Conservation (phyloP, 2,888 invertebrate species). For the Gisinianus flammeolus region DNA sequence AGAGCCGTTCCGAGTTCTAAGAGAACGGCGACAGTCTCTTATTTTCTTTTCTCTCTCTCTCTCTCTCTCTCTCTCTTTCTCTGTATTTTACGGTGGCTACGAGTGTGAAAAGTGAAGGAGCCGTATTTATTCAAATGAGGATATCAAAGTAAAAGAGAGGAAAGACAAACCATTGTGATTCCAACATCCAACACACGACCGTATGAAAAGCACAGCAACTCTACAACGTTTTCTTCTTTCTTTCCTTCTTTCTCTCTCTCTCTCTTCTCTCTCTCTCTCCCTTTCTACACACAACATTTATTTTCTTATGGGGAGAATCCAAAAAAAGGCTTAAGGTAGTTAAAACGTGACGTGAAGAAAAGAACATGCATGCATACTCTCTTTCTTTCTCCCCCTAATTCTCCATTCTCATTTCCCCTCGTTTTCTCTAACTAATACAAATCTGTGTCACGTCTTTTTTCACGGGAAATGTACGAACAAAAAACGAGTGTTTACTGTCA, state of each 20-base stretch:
- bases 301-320: background rate
- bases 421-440: background rate
- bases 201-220: background rate
- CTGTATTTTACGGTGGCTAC: background rate
- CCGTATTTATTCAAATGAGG: conserved; percentile 20
- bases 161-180: conserved; percentile 1
- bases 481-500: too few species aligned
- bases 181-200: background rate
- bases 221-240: too few species aligned
- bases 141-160: conserved; percentile 9
- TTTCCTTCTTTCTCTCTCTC: background rate
- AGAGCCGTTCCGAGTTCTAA: background rate
- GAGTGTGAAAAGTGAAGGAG: conserved; percentile 4
- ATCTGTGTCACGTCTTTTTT: conserved; percentile 13
- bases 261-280: background rate
- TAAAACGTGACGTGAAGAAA: background rate
- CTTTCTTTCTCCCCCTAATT: background rate
- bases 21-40: conserved; percentile 1
- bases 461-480: too few species aligned
- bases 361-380: background rate
- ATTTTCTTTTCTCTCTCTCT: background rate
- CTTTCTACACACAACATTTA: background rate
- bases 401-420: background rate
- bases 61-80: background rate
- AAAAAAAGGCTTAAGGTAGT: background rate